These are phyloP conservation scores for Muricea muricata DNA, from an alignment of 92 coral and sea anemone species.

Conservation along the genomic window DNA sequence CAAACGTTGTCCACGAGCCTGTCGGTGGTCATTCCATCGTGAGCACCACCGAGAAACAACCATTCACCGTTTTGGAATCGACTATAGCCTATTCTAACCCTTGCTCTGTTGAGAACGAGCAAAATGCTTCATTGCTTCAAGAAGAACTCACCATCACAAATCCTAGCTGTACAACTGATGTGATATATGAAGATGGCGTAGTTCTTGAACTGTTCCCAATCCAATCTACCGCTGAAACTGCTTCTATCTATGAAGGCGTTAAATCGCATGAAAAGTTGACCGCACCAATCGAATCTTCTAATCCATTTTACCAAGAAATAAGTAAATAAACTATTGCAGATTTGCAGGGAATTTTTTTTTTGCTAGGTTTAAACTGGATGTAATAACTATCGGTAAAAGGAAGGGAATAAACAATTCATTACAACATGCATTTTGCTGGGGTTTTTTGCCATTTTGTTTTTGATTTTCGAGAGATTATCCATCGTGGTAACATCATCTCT, in stretches of 20 bases:
- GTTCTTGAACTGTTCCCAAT: not conserved
- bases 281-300: constrained; percentile 18
- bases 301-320: constrained; percentile 29
- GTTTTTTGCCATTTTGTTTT: no score
- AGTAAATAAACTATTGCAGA: not conserved
- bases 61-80: not conserved
- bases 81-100: not conserved
- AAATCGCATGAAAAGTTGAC: not conserved
- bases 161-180: not conserved
- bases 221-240: not conserved
- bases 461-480: no score
- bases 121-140: not conserved
- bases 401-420: not conserved
- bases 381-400: not conserved
- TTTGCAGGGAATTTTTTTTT: not conserved
- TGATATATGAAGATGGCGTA: not conserved
- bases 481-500: no score
- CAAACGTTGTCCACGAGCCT: not conserved
- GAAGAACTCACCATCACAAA: not conserved
- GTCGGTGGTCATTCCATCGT: not conserved
- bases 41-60: not conserved
- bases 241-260: not conserved
- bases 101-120: not conserved
- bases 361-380: not conserved
- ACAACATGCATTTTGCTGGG: not conserved